Evolutionary conservation across 2,888 invertebrate genomes (phyloP).

Genomic region (Clostera curtula): DNA sequence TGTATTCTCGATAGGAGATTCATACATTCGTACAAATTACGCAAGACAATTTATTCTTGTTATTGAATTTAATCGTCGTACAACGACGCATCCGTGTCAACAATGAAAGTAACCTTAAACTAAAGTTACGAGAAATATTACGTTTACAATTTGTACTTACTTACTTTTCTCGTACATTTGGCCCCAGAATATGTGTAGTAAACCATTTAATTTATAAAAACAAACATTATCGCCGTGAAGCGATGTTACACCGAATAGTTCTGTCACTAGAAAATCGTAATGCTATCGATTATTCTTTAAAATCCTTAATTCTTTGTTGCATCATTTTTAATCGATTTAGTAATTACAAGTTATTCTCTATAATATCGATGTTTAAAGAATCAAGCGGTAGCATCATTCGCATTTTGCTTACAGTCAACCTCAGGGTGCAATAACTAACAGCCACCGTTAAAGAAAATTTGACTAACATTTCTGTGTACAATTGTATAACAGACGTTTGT

Average conservation of each 20-base stretch:
- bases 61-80: conserved; percentile 13
- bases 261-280: conserved; percentile 9
- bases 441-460: too few relatives aligned
- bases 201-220: conserved; percentile 28
- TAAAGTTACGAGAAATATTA: conserved; percentile 56
- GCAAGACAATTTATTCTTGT: conserved; percentile 1
- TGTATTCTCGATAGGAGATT: too few relatives aligned
- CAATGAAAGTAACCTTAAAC: conserved; percentile 44
- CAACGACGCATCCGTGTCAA: conserved; percentile 23
- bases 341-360: too few relatives aligned
- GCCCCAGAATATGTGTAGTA: conserved; percentile 60
- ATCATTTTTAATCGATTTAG: too few relatives aligned
- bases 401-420: too few relatives aligned
- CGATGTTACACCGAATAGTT: conserved; percentile 8
- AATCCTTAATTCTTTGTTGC: too few relatives aligned
- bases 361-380: too few relatives aligned
- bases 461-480: too few relatives aligned
- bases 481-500: too few relatives aligned
- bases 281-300: conserved; percentile 16
- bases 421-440: too few relatives aligned
- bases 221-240: conserved; percentile 17
- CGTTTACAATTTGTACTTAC: conserved; percentile 65
- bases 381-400: too few relatives aligned
- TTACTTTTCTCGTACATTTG: conserved; percentile 61
- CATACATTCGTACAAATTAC: neutral